Percentiles rank a stretch among this genome's conserved stretches.
Conservation (phyloP, 2,113 vertebrate genomes). For the Nymphicus hollandicus region DNA sequence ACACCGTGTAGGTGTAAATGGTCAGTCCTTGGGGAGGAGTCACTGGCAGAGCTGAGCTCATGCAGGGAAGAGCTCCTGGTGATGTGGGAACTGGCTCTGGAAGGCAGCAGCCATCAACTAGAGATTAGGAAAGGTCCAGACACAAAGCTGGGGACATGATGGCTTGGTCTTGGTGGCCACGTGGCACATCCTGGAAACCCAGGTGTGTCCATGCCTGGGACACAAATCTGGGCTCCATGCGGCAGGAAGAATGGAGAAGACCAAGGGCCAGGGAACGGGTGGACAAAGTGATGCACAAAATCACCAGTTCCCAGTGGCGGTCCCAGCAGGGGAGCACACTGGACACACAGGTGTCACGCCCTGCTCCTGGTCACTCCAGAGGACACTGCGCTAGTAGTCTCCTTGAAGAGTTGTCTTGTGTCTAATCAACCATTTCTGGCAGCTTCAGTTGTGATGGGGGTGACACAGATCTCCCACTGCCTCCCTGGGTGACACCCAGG, state of each 20-base stretch:
- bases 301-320: not conserved
- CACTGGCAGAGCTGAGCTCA: not conserved
- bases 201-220: not conserved
- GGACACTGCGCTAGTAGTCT: not conserved
- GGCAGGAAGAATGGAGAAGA: not conserved
- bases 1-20: not conserved
- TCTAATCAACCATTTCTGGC: not conserved
- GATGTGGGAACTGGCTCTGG: not conserved
- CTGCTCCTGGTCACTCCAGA: not conserved
- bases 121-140: not conserved
- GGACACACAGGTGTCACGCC: not conserved
- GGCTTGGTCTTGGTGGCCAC: not conserved
- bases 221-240: not conserved
- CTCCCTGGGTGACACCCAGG: not conserved
- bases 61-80: not conserved
- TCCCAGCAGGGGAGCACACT: not conserved
- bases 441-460: rapidly evolving
- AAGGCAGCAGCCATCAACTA: not conserved
- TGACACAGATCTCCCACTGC: not conserved
- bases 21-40: not conserved
- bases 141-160: not conserved
- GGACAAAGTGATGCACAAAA: not conserved
- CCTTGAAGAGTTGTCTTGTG: not conserved
- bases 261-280: not conserved
- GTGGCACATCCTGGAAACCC: not conserved